Base-by-base conservation (phyloP, 2,113 vertebrate species). In the Tamias sibiricus region DNA sequence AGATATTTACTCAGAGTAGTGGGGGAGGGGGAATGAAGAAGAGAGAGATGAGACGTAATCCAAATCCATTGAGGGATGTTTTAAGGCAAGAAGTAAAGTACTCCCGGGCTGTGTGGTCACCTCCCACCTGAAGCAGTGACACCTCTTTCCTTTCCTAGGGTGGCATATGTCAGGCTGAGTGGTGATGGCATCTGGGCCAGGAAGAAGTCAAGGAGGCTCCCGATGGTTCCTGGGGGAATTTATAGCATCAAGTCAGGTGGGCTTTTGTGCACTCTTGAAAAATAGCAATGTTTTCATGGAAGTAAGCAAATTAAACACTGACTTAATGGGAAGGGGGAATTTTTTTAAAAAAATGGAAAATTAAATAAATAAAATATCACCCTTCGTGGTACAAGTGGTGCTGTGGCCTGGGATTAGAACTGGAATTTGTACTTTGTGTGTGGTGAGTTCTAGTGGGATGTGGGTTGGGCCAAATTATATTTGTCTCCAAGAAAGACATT, bases 241-340 rank as follows among this genome's bases (percentile, higher is more conserved):
- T 99, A 98, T 94, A 99, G 98, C 98, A 98, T 97, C 69, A 98
- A 98, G 62, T 90, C 98, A 99, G 99, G 99, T 99, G 98, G 74
- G n/a, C 49, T 49, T 90, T 93, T 74, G 79, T 88, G 84, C 35
- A 94, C 71, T 59, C 49, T 30, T 81, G 10, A 54, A 75, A 20
- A 22, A 5, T 1, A 32, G 37, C 79, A 79, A 77, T 4, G 28
- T n/a, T 76, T 86, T 83, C 35, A 19, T 57, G 32, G 32, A 83
- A 69, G 24, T 32, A 64, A 94, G 62, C 16, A 94, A 81, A 87
- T 8, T 22, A 5, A 42, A 32, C 37, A 14, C 24, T n/a, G 20
- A 86, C 17, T 95, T 77, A 26, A 42, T 32, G 5, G 1, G 75
- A 92, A 81, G 10, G 12, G 82, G 44, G 62, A 35, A 16, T 35